Evolutionary conservation across 2,113 vertebrate genomes (phyloP).

Genomic region (Passer domesticus): DNA sequence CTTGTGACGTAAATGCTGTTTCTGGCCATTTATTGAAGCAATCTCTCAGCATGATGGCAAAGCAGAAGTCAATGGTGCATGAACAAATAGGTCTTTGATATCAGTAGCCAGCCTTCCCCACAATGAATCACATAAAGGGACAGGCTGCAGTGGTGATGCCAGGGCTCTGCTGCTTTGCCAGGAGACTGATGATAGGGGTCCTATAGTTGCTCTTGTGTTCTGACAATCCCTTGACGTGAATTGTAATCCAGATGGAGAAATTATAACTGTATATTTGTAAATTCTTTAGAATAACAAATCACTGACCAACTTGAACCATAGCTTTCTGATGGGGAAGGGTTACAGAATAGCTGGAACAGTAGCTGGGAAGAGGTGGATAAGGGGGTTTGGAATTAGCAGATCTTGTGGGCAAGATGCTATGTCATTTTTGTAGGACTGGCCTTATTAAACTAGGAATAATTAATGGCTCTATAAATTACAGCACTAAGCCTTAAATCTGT

Average conservation of each 20-base stretch:
- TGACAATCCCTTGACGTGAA: neutral
- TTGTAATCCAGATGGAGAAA: neutral
- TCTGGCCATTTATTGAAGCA: constrained; percentile 41
- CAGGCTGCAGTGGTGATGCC: neutral
- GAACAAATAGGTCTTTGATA: constrained; percentile 37
- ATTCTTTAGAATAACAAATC: neutral
- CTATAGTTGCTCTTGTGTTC: neutral
- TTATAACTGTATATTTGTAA: neutral
- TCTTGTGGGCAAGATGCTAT: neutral
- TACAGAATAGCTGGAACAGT: neutral
- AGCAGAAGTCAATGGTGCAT: neutral
- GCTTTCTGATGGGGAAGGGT: neutral
- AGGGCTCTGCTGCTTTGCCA: neutral
- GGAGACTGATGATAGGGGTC: neutral
- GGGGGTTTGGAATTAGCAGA: neutral
- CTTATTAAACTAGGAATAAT: neutral
- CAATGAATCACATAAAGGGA: neutral
- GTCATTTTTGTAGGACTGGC: neutral
- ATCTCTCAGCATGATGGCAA: constrained; percentile 29
- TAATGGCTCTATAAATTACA: neutral
- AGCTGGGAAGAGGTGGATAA: neutral
- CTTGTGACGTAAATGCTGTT: constrained; percentile 13
- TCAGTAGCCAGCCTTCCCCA: neutral
- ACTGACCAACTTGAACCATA: neutral
- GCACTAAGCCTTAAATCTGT: neutral